A percentile compares a stretch with the other conserved stretches of the same genome.
Evolutionary conservation across 2,113 vertebrate species (phyloP).

Genomic region (Naja naja): DNA sequence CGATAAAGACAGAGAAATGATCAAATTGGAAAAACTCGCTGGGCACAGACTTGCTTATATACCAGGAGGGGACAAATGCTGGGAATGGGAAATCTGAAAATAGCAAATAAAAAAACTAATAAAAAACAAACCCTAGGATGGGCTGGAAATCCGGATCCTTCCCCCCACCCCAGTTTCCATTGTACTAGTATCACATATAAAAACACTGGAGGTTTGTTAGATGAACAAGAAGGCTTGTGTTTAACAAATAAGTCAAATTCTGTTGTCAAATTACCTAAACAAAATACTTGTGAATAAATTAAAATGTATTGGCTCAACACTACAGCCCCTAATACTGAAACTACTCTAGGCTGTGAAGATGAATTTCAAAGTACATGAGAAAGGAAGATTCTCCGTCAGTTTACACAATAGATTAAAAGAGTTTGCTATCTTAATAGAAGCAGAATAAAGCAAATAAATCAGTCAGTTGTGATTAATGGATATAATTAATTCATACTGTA

Average conservation of each 20-base stretch:
- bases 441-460: background rate
- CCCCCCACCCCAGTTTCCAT: background rate
- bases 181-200: background rate
- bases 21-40: background rate
- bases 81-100: background rate
- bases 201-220: background rate
- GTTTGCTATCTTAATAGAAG: background rate
- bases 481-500: background rate
- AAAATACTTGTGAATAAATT: background rate
- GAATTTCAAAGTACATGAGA: background rate
- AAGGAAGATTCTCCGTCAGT: background rate
- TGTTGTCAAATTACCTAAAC: background rate
- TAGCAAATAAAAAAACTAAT: background rate
- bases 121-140: background rate
- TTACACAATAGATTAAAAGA: background rate
- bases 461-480: background rate
- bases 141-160: background rate
- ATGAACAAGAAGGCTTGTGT: background rate
- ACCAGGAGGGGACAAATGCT: background rate
- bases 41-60: background rate
- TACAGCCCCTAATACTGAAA: background rate
- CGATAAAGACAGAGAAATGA: background rate
- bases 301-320: background rate
- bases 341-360: background rate
- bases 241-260: background rate